Evolutionary conservation across 2,888 invertebrate species (phyloP).

Genomic region (Sesamia inferens): DNA sequence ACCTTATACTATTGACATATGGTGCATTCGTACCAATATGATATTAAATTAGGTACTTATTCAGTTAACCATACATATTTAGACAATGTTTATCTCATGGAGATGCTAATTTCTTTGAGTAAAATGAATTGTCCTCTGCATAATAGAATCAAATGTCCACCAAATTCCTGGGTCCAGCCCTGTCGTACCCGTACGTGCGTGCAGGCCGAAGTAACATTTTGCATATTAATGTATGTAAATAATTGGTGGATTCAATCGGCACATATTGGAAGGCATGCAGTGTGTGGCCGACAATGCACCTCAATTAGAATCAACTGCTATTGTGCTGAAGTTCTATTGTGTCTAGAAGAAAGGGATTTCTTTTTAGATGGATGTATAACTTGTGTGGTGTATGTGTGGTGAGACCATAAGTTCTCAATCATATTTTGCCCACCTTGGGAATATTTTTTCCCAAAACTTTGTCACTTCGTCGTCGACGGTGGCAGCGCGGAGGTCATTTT

Average conservation of each 20-base stretch:
- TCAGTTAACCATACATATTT: no score
- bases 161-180: not conserved
- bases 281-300: conserved; percentile 71
- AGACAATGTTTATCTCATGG: no score
- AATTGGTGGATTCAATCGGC: conserved; percentile 72
- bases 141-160: not conserved
- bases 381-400: not conserved
- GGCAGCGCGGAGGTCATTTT: no score
- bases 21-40: no score
- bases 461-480: no score
- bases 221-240: conserved; percentile 84
- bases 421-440: not conserved
- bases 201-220: conserved; percentile 63
- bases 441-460: no score
- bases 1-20: no score
- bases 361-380: conserved; percentile 2
- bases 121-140: not conserved
- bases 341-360: conserved; percentile 21
- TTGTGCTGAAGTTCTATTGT: conserved; percentile 66
- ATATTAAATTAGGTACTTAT: no score
- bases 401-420: not conserved
- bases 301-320: conserved; percentile 81
- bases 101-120: no score
- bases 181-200: not conserved
- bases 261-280: conserved; percentile 68